Percentiles rank a stretch among this genome's conserved stretches.
These are phyloP conservation scores for Esox lucius DNA, from an alignment of 2,797 vertebrate genomes.

Conservation along the genomic window DNA sequence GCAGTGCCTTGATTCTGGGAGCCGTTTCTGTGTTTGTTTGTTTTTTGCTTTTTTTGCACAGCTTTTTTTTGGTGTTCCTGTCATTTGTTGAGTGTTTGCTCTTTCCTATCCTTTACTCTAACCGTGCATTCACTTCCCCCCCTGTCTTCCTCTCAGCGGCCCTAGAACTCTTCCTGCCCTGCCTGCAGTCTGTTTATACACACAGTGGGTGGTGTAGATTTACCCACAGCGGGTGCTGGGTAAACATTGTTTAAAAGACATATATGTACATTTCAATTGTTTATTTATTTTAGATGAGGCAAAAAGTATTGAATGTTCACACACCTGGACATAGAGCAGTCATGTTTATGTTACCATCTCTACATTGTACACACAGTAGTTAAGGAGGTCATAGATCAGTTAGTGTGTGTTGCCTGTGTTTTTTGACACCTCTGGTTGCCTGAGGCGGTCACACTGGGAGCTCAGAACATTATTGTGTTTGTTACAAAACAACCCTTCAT, in stretches of 20 bases:
- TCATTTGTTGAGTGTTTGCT: slow-evolving; percentile 17
- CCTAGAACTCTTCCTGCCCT: slow-evolving; percentile 54
- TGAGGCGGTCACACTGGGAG: not conserved
- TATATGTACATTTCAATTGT: no score
- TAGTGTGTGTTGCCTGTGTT: not conserved
- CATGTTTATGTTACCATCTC: no score
- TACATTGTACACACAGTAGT: not conserved
- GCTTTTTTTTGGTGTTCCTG: slow-evolving; percentile 36
- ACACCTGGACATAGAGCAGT: no score
- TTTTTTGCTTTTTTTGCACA: slow-evolving; percentile 23
- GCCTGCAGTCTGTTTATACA: slow-evolving; percentile 35
- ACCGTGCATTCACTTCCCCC: slow-evolving; percentile 43
- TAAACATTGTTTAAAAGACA: not conserved
- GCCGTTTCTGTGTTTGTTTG: slow-evolving; percentile 24
- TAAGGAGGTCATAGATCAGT: not conserved
- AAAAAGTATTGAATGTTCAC: no score
- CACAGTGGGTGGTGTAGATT: slow-evolving; percentile 15
- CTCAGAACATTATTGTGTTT: not conserved
- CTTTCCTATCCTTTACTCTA: slow-evolving; percentile 27
- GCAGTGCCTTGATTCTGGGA: slow-evolving; percentile 38
- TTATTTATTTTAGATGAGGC: no score
- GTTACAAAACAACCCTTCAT: not conserved
- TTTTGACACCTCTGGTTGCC: slow-evolving; percentile 2
- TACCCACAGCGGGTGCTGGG: not conserved
- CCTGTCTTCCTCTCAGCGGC: slow-evolving; percentile 52